Conservation (phyloP, 2,113 vertebrate species). For the Panurus biarmicus region DNA sequence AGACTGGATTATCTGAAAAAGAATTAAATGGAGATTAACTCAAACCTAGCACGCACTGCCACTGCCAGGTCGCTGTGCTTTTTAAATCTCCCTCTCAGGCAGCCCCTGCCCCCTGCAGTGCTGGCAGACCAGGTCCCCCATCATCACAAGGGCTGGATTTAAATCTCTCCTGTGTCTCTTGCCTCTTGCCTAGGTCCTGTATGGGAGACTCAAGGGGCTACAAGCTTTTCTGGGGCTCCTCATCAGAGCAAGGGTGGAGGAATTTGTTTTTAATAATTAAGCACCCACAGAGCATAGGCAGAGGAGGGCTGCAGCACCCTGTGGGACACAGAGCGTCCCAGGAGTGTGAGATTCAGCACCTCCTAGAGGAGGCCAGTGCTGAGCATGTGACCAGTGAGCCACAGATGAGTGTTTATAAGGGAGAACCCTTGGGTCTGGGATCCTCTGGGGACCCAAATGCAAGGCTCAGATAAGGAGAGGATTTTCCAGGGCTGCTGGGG, state of each 20-base stretch:
- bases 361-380: neutral
- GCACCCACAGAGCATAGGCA: neutral
- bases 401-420: accelerated
- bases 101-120: neutral
- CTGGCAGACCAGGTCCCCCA: neutral
- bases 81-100: neutral
- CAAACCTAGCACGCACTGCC: neutral
- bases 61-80: neutral
- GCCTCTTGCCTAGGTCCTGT: neutral
- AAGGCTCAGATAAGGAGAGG: neutral
- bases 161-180: neutral
- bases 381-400: neutral
- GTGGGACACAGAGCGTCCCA: neutral
- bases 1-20: conserved; percentile 43
- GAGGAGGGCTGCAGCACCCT: neutral
- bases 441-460: neutral
- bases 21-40: conserved; percentile 61
- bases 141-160: neutral
- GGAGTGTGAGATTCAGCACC: accelerated
- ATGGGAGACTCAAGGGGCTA: neutral
- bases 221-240: neutral
- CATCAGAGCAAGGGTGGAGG: neutral
- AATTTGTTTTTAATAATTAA: neutral
- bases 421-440: neutral
- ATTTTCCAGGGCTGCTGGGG: neutral